phyloP scores from a whole-genome alignment of 2,797 vertebrate species.

The Semaprochilodus insignis region DNA sequence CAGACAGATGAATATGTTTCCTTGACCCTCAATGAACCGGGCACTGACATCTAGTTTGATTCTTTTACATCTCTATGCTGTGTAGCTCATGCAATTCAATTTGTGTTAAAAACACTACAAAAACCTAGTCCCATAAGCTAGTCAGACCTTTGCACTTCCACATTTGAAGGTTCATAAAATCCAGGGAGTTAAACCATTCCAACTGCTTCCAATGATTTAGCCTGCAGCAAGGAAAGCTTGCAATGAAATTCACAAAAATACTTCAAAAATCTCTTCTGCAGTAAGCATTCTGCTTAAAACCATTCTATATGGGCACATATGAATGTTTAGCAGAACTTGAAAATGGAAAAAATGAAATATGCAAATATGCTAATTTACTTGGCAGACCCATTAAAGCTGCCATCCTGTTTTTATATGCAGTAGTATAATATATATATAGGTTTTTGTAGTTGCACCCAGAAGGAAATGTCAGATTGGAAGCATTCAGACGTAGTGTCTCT shows the following conservation, averaged over 20 bases:
- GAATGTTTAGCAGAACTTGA: neutral
- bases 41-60: neutral
- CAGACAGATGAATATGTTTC: neutral
- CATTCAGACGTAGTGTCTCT: neutral
- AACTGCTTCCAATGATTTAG: neutral
- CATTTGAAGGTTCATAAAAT: neutral
- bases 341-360: neutral
- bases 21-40: neutral
- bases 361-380: neutral
- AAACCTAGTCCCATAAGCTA: neutral
- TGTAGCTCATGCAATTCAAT: neutral
- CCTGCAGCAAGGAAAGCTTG: neutral
- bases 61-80: neutral
- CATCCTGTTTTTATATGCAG: constrained; percentile 22
- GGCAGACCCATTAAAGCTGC: constrained; percentile 12
- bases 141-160: neutral
- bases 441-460: no score
- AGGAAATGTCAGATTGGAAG: neutral
- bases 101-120: neutral
- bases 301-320: neutral
- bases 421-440: constrained; percentile 3
- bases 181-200: neutral
- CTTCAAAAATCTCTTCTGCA: neutral
- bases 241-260: neutral
- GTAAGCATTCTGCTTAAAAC: neutral